A percentile compares a stretch with the other conserved stretches of the same genome.
These are phyloP conservation scores for Gymnoscelis rufifasciata DNA, from an alignment of 2,888 invertebrate genomes.

Conservation along the genomic window DNA sequence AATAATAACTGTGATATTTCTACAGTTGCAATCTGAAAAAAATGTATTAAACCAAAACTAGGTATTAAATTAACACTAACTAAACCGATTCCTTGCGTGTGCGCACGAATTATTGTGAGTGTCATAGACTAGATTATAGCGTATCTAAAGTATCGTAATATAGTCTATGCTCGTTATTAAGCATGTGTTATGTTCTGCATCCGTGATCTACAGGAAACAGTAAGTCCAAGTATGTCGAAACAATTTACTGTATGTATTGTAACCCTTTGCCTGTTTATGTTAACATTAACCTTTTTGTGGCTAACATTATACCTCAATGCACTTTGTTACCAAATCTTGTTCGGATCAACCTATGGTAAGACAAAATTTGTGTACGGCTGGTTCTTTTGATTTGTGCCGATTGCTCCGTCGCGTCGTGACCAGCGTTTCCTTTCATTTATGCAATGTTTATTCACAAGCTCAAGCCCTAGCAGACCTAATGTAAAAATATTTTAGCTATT, in stretches of 20 bases:
- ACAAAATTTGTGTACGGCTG: conserved; percentile 36
- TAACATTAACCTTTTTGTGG: conserved; percentile 66
- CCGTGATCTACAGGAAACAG: conserved; percentile 85
- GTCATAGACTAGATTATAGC: conserved; percentile 32
- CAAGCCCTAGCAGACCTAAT: conserved; percentile 11
- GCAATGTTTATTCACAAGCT: conserved; percentile 23
- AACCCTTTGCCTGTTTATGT: conserved; percentile 61
- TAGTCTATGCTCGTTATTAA: conserved; percentile 67
- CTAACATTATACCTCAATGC: conserved; percentile 65
- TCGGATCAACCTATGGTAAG: conserved; percentile 43
- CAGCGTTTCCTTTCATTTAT: conserved; percentile 34
- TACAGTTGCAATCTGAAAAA: too few relatives aligned
- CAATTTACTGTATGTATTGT: conserved; percentile 52
- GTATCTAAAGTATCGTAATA: conserved; percentile 47
- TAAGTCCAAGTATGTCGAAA: conserved; percentile 82
- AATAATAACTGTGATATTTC: too few relatives aligned
- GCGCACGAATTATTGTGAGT: conserved; percentile 44
- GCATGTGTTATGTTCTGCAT: conserved; percentile 78
- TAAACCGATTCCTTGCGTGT: conserved; percentile 61
- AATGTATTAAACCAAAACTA: background rate
- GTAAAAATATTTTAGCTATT: conserved; percentile 21
- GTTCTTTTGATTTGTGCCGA: conserved; percentile 36
- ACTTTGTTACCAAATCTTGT: conserved; percentile 51
- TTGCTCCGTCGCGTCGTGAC: conserved; percentile 37
- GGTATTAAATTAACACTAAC: conserved; percentile 10